These are phyloP conservation scores for Trisateles emortualis DNA, from an alignment of 2,888 invertebrate species.

Conservation along the genomic window DNA sequence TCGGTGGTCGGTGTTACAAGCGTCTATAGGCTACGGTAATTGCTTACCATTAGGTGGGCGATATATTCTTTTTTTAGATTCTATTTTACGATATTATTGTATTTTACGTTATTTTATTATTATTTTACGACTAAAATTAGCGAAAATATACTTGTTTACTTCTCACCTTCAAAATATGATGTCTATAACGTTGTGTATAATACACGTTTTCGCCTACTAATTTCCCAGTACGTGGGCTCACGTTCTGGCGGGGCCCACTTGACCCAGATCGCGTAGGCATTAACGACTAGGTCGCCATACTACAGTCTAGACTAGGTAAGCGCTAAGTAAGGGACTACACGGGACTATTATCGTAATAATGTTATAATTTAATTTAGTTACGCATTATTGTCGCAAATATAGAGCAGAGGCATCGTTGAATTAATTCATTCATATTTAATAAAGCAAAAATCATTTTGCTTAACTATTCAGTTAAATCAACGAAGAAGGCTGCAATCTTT, in stretches of 20 bases:
- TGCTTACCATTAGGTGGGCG: no score
- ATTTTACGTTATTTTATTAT: no score
- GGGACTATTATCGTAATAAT: constrained; percentile 8
- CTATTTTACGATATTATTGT: no score
- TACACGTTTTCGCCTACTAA: constrained; percentile 11
- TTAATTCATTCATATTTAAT: no score
- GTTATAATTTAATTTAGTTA: constrained; percentile 16
- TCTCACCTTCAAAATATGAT: no score
- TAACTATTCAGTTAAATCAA: not conserved
- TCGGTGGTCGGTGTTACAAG: no score
- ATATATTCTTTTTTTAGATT: no score
- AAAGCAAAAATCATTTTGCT: no score
- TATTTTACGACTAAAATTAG: no score
- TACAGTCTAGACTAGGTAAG: constrained; percentile 27
- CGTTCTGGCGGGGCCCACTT: constrained; percentile 25
- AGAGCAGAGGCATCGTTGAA: not conserved
- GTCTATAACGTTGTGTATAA: not conserved
- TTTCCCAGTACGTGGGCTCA: constrained; percentile 22
- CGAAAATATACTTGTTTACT: no score
- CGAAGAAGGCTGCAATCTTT: no score
- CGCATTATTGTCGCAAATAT: not conserved
- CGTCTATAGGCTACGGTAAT: no score
- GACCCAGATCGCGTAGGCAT: constrained; percentile 41
- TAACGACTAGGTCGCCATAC: constrained; percentile 21
- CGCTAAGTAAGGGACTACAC: constrained; percentile 12